These are phyloP conservation scores for Lamellibrachia satsuma DNA, from an alignment of 2,888 invertebrate species.

Conservation along the genomic window DNA sequence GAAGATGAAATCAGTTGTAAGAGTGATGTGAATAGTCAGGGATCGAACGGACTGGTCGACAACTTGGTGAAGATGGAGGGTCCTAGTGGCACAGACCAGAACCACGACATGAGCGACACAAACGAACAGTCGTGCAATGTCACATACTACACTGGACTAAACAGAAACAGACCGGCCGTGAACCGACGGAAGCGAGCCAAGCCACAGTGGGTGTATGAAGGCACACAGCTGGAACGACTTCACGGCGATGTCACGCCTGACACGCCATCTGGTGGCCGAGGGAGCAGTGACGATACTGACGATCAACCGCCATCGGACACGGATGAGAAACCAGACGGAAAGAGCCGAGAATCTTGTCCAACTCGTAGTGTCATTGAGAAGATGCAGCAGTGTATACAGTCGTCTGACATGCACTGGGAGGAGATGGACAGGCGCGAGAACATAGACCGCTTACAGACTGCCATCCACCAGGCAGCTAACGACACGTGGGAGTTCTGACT, in stretches of 20 bases:
- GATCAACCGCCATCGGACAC: background rate
- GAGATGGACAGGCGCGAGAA: slow-evolving; percentile 47
- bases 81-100: background rate
- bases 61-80: background rate
- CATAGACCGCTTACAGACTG: slow-evolving; percentile 55
- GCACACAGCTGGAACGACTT: background rate
- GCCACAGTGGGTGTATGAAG: slow-evolving; percentile 97
- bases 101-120: background rate
- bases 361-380: slow-evolving; percentile 46
- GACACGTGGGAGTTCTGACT: slow-evolving; percentile 57
- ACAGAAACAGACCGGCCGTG: background rate
- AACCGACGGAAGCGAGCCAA: slow-evolving; percentile 86
- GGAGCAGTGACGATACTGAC: background rate
- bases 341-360: background rate
- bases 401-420: slow-evolving; percentile 53
- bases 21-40: background rate
- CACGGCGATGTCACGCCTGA: background rate
- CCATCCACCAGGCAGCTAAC: slow-evolving; percentile 45
- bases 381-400: slow-evolving; percentile 46
- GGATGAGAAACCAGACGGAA: background rate
- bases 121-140: background rate
- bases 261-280: background rate
- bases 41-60: background rate
- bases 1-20: background rate
- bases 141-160: background rate